phyloP scores from a whole-genome alignment of 2,888 invertebrate species.

The Aethes cnicana region DNA sequence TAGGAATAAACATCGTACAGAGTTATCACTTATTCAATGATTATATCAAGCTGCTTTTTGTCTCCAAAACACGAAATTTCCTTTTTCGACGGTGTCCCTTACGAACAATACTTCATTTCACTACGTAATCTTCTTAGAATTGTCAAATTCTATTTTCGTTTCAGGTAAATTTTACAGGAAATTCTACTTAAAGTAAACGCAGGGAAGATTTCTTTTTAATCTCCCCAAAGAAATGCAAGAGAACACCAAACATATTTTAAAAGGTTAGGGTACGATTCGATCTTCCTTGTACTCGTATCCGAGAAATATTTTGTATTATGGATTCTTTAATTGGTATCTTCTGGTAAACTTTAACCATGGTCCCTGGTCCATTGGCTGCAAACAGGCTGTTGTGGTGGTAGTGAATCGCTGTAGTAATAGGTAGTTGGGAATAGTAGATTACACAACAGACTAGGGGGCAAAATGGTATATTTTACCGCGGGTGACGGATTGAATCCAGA shows the following conservation, averaged over 20 bases:
- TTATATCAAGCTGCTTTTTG: no score
- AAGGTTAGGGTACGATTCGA: neutral
- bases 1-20: no score
- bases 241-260: neutral
- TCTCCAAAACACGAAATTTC: conserved; percentile 1
- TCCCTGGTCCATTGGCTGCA: no score
- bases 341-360: neutral
- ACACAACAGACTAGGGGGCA: no score
- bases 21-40: no score
- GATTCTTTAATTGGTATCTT: neutral
- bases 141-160: conserved; percentile 4
- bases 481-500: no score
- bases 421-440: no score
- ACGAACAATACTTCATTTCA: conserved; percentile 7
- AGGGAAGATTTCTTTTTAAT: neutral
- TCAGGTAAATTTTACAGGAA: neutral
- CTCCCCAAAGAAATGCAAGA: neutral
- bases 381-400: no score
- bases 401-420: no score
- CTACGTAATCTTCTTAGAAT: conserved; percentile 13
- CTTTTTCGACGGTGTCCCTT: neutral
- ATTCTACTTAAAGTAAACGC: neutral
- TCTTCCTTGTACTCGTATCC: neutral
- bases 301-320: neutral
- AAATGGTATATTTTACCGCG: no score